Evolutionary conservation across 2,113 vertebrate species (phyloP).

Genomic region (Menidia beryllina): DNA sequence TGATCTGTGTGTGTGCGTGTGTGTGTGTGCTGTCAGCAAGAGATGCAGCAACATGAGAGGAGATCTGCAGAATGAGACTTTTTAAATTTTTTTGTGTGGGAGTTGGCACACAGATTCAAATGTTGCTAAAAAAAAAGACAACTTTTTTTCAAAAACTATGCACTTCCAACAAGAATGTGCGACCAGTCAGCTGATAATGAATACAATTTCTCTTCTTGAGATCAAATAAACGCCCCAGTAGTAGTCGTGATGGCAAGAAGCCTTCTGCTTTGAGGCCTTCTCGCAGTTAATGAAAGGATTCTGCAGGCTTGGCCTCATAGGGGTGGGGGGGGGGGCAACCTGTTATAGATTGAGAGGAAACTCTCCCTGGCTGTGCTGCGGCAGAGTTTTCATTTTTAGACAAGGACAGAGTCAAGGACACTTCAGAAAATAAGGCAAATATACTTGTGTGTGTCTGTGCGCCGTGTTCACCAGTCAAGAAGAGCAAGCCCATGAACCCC

Average conservation of each 20-base stretch:
- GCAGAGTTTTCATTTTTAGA: constrained; percentile 34
- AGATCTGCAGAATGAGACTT: constrained; percentile 14
- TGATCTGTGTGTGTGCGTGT: constrained; percentile 46
- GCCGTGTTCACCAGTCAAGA: neutral
- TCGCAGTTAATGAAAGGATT: constrained; percentile 29
- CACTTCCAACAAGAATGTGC: neutral
- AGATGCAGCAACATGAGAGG: neutral
- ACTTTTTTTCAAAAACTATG: too few relatives aligned
- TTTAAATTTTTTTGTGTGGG: constrained; percentile 24
- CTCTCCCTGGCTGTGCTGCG: constrained; percentile 8
- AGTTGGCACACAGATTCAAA: constrained; percentile 34
- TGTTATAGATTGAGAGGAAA: constrained; percentile 19
- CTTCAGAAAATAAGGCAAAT: constrained; percentile 18
- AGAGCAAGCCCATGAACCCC: neutral
- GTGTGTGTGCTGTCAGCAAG: constrained; percentile 17
- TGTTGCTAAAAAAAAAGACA: constrained; percentile 15
- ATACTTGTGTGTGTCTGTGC: neutral
- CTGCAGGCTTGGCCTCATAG: constrained; percentile 1
- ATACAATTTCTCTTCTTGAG: neutral
- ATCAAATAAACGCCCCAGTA: constrained; percentile 6
- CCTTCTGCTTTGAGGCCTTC: neutral
- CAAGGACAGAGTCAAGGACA: constrained; percentile 74
- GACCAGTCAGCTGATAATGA: neutral
- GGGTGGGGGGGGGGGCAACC: constrained; percentile 22
- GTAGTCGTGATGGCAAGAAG: neutral